phyloP scores from a whole-genome alignment of 2,888 invertebrate genomes.

The Melanostoma mellinum region DNA sequence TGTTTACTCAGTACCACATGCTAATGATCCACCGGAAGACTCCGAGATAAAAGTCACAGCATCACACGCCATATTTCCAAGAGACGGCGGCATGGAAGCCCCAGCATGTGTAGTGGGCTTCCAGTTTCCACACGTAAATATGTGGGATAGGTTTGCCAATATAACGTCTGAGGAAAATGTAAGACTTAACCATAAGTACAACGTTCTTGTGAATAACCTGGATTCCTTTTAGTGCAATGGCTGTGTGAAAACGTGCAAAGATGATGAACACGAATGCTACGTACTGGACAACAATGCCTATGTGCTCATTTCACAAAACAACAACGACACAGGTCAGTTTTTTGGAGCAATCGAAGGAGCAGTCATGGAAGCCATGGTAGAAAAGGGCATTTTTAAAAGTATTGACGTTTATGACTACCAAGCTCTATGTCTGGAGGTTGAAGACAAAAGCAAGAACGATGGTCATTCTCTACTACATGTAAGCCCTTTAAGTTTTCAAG shows the following conservation, averaged over 20 bases:
- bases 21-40: constrained; percentile 80
- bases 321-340: constrained; percentile 89
- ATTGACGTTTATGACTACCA: constrained; percentile 93
- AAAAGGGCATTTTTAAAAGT: constrained; percentile 87
- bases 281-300: constrained; percentile 97
- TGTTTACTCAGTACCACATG: constrained; percentile 89
- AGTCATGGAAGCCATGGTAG: constrained; percentile 89
- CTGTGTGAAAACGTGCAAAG: constrained; percentile 84
- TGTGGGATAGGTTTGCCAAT: constrained; percentile 87
- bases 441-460: constrained; percentile 78
- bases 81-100: constrained; percentile 88
- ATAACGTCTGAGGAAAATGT: constrained; percentile 85
- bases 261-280: constrained; percentile 89
- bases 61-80: constrained; percentile 92
- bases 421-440: constrained; percentile 86
- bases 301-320: constrained; percentile 86
- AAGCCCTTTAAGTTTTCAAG: constrained; percentile 56
- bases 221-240: constrained; percentile 81
- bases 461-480: constrained; percentile 77
- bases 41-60: constrained; percentile 88
- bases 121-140: constrained; percentile 89
- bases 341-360: constrained; percentile 92
- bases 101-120: constrained; percentile 95
- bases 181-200: constrained; percentile 59
- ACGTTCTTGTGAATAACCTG: background rate